phyloP scores from a whole-genome alignment of 2,888 invertebrate genomes.

The Macroteleia sp. region DNA sequence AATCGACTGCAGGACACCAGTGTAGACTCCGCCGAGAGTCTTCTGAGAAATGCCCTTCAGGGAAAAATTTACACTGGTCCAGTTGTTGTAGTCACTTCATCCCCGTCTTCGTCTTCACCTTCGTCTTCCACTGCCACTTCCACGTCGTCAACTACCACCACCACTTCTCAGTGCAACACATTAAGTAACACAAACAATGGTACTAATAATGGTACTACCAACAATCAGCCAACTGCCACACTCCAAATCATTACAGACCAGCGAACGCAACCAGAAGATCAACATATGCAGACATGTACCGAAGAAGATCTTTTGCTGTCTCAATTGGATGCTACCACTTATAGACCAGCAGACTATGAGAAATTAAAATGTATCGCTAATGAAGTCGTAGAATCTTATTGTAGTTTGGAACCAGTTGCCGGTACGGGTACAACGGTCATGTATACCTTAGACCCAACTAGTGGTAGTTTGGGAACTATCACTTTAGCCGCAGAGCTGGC shows the following conservation, averaged over 20 bases:
- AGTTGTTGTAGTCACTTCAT: constrained; percentile 36
- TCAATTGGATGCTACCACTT: constrained; percentile 87
- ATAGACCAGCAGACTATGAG: constrained; percentile 90
- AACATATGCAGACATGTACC: constrained; percentile 82
- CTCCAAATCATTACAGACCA: constrained; percentile 74
- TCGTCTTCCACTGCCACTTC: constrained; percentile 75
- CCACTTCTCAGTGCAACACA: constrained; percentile 67
- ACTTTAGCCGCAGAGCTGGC: constrained; percentile 81
- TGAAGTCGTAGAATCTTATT: constrained; percentile 91
- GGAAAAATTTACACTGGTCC: constrained; percentile 87
- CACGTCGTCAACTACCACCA: constrained; percentile 59
- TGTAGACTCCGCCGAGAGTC: constrained; percentile 87
- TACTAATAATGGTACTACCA: constrained; percentile 7
- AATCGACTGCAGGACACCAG: constrained; percentile 82
- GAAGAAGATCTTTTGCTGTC: constrained; percentile 90
- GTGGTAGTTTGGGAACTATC: constrained; percentile 81
- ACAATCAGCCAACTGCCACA: constrained; percentile 36
- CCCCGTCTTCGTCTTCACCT: constrained; percentile 77
- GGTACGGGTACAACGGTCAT: constrained; percentile 81
- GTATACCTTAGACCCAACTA: constrained; percentile 81
- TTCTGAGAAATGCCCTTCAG: constrained; percentile 92
- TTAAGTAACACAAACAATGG: constrained; percentile 64
- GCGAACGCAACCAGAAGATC: constrained; percentile 69
- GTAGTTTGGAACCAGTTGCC: constrained; percentile 87
- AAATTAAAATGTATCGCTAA: constrained; percentile 93